Percentiles rank a stretch among this genome's conserved stretches.
phyloP scores from a whole-genome alignment of 2,113 vertebrate genomes.

The Archilochus colubris region DNA sequence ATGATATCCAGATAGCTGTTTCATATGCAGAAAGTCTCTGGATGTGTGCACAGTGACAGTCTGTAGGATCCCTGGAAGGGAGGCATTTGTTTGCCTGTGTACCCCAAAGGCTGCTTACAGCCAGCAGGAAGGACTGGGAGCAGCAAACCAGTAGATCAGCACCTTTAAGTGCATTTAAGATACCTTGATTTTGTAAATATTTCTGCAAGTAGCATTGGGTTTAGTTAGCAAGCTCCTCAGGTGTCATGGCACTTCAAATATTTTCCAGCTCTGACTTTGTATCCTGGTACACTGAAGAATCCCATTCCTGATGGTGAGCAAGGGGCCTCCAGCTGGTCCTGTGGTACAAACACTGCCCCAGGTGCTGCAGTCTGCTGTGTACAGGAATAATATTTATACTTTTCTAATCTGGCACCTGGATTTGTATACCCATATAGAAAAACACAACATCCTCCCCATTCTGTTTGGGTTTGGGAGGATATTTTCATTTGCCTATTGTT shows the following conservation, averaged over 20 bases:
- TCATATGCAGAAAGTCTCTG: background rate
- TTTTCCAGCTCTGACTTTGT: background rate
- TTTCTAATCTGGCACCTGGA: background rate
- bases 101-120: background rate
- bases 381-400: background rate
- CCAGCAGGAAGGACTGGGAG: background rate
- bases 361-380: background rate
- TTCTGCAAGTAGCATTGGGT: background rate
- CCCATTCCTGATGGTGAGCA: background rate
- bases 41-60: background rate
- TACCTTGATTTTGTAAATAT: background rate
- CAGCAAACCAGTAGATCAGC: accelerated
- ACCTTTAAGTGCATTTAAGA: background rate
- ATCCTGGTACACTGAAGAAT: background rate
- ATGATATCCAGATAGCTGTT: background rate
- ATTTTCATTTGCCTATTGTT: background rate
- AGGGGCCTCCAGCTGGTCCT: background rate
- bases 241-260: background rate
- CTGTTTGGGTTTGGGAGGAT: background rate
- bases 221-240: background rate
- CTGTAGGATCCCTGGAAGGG: background rate
- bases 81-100: background rate
- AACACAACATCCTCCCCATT: too few relatives aligned
- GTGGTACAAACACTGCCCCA: background rate
- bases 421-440: background rate